Conservation (phyloP, 2,113 vertebrate genomes). For the Promerops cafer region DNA sequence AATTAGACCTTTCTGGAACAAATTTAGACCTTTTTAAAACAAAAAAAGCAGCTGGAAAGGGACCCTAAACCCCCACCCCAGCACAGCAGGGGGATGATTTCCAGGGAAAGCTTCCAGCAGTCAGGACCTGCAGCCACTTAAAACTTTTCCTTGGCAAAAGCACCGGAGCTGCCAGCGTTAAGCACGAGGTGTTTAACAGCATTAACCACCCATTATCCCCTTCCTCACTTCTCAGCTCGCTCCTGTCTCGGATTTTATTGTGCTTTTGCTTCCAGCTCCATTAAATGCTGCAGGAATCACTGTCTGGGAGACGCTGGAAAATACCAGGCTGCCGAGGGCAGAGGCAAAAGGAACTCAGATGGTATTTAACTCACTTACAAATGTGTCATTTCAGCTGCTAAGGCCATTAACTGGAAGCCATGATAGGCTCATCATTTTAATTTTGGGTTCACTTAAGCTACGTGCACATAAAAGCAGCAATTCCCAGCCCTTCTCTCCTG, state of each 20-base stretch:
- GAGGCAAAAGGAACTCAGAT: not conserved
- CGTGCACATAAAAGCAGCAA: not conserved
- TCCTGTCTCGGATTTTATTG: not conserved
- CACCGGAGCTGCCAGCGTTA: not conserved
- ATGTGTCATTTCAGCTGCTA: not conserved
- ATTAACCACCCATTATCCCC: not conserved
- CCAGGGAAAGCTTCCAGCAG: not conserved
- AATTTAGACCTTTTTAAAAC: too few relatives aligned
- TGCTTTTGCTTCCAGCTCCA: slow-evolving; percentile 11
- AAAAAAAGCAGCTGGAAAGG: not conserved
- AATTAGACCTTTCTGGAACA: too few relatives aligned
- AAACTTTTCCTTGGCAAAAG: not conserved
- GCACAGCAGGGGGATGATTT: not conserved
- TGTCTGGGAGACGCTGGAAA: not conserved
- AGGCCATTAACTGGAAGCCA: not conserved
- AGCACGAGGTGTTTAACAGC: not conserved
- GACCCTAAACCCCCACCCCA: not conserved
- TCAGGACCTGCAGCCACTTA: not conserved
- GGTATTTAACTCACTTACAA: not conserved
- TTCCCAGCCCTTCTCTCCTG: not conserved
- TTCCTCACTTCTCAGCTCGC: not conserved
- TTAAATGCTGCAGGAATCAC: slow-evolving; percentile 6
- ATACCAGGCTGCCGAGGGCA: not conserved
- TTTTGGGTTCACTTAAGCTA: not conserved
- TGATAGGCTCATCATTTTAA: slow-evolving; percentile 12